A percentile compares a stretch with the other conserved stretches of the same genome.
Conservation (phyloP, 1,140 invertebrate genomes). For the Zophobas morio region DNA sequence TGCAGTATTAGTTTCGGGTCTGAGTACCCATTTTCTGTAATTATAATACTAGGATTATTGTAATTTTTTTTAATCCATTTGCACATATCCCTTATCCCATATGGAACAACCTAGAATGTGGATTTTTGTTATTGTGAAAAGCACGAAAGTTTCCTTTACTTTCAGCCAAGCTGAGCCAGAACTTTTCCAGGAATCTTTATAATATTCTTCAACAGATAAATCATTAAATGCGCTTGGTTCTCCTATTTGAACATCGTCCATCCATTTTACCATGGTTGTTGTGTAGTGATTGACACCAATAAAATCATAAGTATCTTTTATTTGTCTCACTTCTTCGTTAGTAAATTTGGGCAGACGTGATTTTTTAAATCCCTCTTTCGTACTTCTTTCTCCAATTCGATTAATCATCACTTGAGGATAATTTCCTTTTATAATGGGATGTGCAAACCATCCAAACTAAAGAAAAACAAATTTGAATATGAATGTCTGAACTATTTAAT, state of each 20-base stretch:
- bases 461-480: background rate
- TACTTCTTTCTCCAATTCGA: conserved; percentile 71
- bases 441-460: conserved; percentile 74
- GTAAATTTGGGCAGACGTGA: conserved; percentile 77
- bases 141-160: conserved; percentile 11
- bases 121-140: background rate
- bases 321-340: conserved; percentile 71
- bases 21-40: conserved; percentile 80
- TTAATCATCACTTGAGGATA: conserved; percentile 75
- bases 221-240: conserved; percentile 30
- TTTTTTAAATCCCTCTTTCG: conserved; percentile 70
- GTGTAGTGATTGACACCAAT: conserved; percentile 76
- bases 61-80: conserved; percentile 76
- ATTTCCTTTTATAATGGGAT: conserved; percentile 77
- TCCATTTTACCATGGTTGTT: conserved; percentile 51
- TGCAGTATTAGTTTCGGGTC: conserved; percentile 69
- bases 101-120: conserved; percentile 68
- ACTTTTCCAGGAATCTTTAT: conserved; percentile 42
- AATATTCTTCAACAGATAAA: conserved; percentile 20
- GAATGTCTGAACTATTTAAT: background rate
- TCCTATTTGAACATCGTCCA: background rate
- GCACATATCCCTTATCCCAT: conserved; percentile 71
- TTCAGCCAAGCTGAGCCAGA: conserved; percentile 49
- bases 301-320: conserved; percentile 76
- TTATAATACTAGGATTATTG: conserved; percentile 72